Evolutionary conservation across 2,888 invertebrate species (phyloP).

Genomic region (Andrena fulva): DNA sequence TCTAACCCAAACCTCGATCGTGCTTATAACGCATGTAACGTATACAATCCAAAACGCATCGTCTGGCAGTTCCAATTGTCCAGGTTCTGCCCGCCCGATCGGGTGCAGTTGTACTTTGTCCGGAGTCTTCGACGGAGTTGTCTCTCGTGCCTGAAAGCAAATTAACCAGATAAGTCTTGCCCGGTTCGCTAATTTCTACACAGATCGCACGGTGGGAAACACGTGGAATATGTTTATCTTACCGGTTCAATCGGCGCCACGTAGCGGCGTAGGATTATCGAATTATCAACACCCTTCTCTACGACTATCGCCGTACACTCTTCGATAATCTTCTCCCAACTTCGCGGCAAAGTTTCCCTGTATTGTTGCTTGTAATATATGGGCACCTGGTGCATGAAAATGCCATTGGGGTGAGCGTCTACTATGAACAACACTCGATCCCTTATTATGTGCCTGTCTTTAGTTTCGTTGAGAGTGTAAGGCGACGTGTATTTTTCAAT

Average conservation of each 20-base stretch:
- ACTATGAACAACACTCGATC: slow-evolving; percentile 84
- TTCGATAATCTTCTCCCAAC: slow-evolving; percentile 89
- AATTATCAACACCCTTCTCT: slow-evolving; percentile 86
- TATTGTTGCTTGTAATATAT: slow-evolving; percentile 87
- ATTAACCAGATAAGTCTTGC: neutral
- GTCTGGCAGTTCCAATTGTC: slow-evolving; percentile 75
- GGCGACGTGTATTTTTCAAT: slow-evolving; percentile 78
- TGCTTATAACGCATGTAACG: slow-evolving; percentile 87
- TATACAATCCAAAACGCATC: slow-evolving; percentile 87
- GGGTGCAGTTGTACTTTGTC: slow-evolving; percentile 68
- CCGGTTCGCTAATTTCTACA: neutral
- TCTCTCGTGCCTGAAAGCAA: slow-evolving; percentile 28
- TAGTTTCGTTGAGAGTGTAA: slow-evolving; percentile 66
- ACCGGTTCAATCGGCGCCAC: slow-evolving; percentile 58
- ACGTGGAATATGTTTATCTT: slow-evolving; percentile 23
- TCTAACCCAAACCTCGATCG: slow-evolving; percentile 89
- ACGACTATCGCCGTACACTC: slow-evolving; percentile 86
- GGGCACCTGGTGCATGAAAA: slow-evolving; percentile 85
- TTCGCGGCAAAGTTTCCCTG: slow-evolving; percentile 88
- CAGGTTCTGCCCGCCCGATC: slow-evolving; percentile 67
- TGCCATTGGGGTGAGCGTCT: slow-evolving; percentile 84
- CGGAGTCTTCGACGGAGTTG: slow-evolving; percentile 11
- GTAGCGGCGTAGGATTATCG: slow-evolving; percentile 83
- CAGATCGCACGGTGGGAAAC: neutral
- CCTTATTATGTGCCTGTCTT: slow-evolving; percentile 73